Evolutionary conservation across 2,888 invertebrate species (phyloP).

Genomic region (Anthophora plumipes): DNA sequence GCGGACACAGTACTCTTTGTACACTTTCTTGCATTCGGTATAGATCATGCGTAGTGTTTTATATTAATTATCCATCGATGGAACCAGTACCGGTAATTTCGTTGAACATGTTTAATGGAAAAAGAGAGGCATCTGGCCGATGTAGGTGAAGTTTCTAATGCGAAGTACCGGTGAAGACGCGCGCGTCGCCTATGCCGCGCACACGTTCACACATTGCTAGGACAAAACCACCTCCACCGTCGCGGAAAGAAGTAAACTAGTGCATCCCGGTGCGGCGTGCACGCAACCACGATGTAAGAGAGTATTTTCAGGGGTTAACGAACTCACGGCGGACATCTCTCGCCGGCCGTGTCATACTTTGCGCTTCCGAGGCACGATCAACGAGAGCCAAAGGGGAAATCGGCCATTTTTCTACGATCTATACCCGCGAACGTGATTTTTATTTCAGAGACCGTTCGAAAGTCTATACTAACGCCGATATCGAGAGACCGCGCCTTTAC

Average conservation of each 20-base stretch:
- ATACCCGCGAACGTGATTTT: constrained; percentile 64
- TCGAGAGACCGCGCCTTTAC: not conserved
- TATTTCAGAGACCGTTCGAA: constrained; percentile 59
- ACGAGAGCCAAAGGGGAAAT: constrained; percentile 52
- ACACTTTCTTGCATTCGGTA: not conserved
- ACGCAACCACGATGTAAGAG: constrained; percentile 81
- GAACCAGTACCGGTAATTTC: constrained; percentile 2
- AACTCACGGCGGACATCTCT: constrained; percentile 74
- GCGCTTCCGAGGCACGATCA: constrained; percentile 53
- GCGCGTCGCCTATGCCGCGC: not conserved
- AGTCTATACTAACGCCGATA: constrained; percentile 46
- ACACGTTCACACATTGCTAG: constrained; percentile 11
- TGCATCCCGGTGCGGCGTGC: constrained; percentile 75
- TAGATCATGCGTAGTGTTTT: not conserved
- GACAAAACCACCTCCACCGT: constrained; percentile 56
- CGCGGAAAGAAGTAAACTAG: constrained; percentile 78
- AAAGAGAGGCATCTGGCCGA: constrained; percentile 58
- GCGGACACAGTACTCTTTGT: not conserved
- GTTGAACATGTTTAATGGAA: constrained; percentile 25
- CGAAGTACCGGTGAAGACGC: constrained; percentile 41
- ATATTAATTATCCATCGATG: constrained; percentile 8
- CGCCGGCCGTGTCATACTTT: constrained; percentile 73
- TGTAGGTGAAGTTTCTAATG: constrained; percentile 73
- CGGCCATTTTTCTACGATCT: constrained; percentile 60
- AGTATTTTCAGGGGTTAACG: constrained; percentile 83